Evolutionary conservation across 1,140 invertebrate species (phyloP).

Genomic region (Doryteuthis pealeii): DNA sequence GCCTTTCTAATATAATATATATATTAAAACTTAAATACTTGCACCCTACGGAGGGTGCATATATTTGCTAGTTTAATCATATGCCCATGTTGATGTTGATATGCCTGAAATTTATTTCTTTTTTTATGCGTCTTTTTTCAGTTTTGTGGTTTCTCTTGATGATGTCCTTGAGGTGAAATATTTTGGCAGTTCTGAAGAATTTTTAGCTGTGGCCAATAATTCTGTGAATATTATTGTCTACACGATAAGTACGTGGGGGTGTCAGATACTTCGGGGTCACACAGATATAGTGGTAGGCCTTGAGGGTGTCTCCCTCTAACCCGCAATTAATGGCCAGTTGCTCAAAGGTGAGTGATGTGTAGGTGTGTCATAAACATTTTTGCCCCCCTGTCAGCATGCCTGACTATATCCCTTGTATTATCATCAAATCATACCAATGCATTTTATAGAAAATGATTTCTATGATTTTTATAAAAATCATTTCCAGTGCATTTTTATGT

Average conservation of each 20-base stretch:
- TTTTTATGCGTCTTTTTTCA: slow-evolving; percentile 49
- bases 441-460: too few species aligned
- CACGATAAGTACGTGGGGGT: slow-evolving; percentile 73
- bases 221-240: slow-evolving; percentile 87
- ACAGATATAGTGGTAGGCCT: slow-evolving; percentile 82
- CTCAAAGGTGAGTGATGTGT: slow-evolving; percentile 70
- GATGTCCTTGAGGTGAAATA: slow-evolving; percentile 85
- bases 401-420: too few species aligned
- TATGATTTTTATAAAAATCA: too few species aligned
- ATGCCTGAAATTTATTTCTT: neutral
- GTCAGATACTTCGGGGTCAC: slow-evolving; percentile 81
- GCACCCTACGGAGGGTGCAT: too few species aligned
- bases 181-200: slow-evolving; percentile 72
- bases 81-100: too few species aligned
- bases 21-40: too few species aligned
- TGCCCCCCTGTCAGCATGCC: too few species aligned
- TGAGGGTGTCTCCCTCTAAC: slow-evolving; percentile 62
- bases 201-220: slow-evolving; percentile 86
- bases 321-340: slow-evolving; percentile 74
- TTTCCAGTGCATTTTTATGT: too few species aligned
- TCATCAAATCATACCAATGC: too few species aligned
- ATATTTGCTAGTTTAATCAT: too few species aligned
- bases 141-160: slow-evolving; percentile 86
- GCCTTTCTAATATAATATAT: too few species aligned
- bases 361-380: too few species aligned